Evolutionary conservation across 2,113 vertebrate genomes (phyloP).

Genomic region (Acrocephalus arundinaceus): DNA sequence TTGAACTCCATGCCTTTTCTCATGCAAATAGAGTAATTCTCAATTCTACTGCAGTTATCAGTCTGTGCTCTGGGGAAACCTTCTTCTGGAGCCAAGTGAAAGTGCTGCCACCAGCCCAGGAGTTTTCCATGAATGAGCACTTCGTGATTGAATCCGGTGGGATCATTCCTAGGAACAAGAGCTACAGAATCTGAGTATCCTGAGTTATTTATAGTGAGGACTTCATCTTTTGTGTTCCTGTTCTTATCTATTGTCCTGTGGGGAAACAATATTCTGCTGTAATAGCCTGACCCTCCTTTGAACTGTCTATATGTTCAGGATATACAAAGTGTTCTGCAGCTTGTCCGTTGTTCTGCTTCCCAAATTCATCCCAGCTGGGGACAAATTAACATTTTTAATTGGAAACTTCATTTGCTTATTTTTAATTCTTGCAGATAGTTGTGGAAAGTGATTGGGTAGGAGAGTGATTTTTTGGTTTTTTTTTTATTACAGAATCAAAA

Average conservation of each 20-base stretch:
- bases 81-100: background rate
- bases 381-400: background rate
- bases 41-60: background rate
- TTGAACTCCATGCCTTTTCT: background rate
- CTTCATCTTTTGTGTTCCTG: background rate
- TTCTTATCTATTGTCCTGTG: background rate
- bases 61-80: background rate
- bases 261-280: background rate
- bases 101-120: background rate
- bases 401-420: background rate
- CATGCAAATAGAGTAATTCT: background rate
- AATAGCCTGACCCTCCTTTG: background rate
- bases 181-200: background rate
- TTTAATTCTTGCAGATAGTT: background rate
- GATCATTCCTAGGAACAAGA: background rate
- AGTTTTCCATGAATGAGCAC: background rate
- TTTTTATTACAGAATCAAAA: background rate
- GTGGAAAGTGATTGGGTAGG: background rate
- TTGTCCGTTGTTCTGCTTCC: background rate
- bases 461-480: background rate
- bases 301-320: background rate
- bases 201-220: background rate
- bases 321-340: background rate
- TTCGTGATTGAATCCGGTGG: background rate
- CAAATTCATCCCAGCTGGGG: background rate